These are phyloP conservation scores for Bactericera cockerelli DNA, from an alignment of 1,140 invertebrate species.

Conservation along the genomic window DNA sequence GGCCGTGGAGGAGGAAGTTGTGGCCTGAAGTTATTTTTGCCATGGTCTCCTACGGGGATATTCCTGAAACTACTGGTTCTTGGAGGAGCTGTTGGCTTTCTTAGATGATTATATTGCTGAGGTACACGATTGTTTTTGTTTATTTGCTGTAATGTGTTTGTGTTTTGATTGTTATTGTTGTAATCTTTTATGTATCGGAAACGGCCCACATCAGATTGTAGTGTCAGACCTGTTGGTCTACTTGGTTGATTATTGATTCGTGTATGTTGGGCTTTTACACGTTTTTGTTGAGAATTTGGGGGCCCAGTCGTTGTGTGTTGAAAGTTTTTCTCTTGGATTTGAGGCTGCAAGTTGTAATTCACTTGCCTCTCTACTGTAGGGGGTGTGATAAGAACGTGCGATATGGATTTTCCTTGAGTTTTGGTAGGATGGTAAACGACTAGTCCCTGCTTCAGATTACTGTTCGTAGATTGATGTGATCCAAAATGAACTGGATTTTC, in stretches of 20 bases:
- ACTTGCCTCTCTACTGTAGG: not conserved
- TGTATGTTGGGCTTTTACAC: not conserved
- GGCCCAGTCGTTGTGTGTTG: not conserved
- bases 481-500: not conserved
- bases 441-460: not conserved
- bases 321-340: conserved; percentile 6
- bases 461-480: not conserved
- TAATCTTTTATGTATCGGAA: not conserved
- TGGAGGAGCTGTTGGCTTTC: not conserved
- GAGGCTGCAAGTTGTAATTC: not conserved
- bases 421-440: not conserved
- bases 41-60: not conserved
- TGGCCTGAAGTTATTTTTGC: not conserved
- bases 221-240: not conserved
- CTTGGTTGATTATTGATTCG: not conserved
- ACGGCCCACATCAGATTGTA: not conserved
- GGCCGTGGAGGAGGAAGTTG: not conserved
- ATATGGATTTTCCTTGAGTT: not conserved
- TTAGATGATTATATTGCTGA: not conserved
- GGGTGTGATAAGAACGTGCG: not conserved
- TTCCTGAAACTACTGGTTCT: conserved; percentile 4
- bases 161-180: not conserved
- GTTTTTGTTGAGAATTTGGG: not conserved
- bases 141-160: conserved; percentile 2
- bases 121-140: not conserved